Evolutionary conservation across 2,113 vertebrate species (phyloP), one percentile per base, ranked within the genome.

Genomic region (Parus major): DNA sequence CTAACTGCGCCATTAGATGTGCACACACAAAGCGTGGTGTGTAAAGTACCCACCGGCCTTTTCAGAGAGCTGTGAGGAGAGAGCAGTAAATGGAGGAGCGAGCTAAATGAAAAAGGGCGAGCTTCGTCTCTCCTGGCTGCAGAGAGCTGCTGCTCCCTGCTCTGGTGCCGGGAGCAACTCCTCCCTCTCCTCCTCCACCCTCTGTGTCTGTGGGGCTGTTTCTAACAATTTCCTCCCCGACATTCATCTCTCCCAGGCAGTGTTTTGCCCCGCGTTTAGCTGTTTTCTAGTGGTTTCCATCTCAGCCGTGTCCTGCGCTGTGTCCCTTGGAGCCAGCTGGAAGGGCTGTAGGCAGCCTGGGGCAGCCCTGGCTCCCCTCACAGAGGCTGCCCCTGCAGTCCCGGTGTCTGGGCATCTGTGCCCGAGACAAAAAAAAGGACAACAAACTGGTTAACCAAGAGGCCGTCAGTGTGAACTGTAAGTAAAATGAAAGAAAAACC

Each of bases 301-400:
- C 6, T 25, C 19, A 5, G 66, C 29, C 1, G 7, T 52, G 66
- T 5, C 42, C 52, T 11, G 59, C 15, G 0, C 25, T 5, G 57
- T 10, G 55, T 18, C 28, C 2, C 0, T 2, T 15, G 61, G 22
- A 65, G 6, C 10, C 12, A 0, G 47, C 49, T 21, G 24, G 16
- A 33, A 24, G 0, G 4, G 33, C 66, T 23, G 14, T 1, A 6
- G 5, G 42, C 5, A 0, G 59, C 19, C 2, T 0, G 2, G 11
- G 44, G 39, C 39, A 21, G 55, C 47, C 42, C 39, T 5, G 70
- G 28, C 28, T 33, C 22, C 55, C 33, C 59, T 76, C 72, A 42
- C 44, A 55, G 71, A 11, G 8, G 5, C 81, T 14, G 36, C 12
- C 16, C 25, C 17, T 7, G 44, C 52, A 18, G 29, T 6, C 11